Conservation (phyloP, 1,140 invertebrate genomes). For the Drosophila melanogaster region DNA sequence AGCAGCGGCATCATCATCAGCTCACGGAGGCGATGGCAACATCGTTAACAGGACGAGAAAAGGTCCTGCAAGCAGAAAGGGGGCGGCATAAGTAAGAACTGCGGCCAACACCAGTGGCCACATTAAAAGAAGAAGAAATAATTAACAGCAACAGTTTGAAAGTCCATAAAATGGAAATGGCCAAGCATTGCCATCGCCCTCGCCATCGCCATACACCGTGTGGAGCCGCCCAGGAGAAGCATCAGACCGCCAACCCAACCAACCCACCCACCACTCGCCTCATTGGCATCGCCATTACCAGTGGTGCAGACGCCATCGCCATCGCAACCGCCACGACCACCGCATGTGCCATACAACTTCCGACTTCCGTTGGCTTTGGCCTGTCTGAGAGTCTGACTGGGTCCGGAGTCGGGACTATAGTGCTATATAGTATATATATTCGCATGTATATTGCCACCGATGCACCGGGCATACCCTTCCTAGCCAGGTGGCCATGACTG, state of each 20-base stretch:
- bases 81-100: conserved; percentile 60
- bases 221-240: conserved; percentile 1
- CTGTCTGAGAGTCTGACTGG: conserved; percentile 31
- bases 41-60: conserved; percentile 30
- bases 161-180: conserved; percentile 82
- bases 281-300: conserved; percentile 50
- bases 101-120: conserved; percentile 67
- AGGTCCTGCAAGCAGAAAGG: conserved; percentile 2
- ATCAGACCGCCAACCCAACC: not conserved
- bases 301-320: conserved; percentile 26
- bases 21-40: conserved; percentile 11
- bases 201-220: not conserved
- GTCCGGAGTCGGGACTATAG: conserved; percentile 1
- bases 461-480: conserved; percentile 37
- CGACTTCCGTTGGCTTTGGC: conserved; percentile 72
- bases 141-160: conserved; percentile 83
- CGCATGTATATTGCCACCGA: not conserved
- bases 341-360: conserved; percentile 80
- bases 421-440: conserved; percentile 18
- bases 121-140: conserved; percentile 83
- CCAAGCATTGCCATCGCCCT: conserved; percentile 25
- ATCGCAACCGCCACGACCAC: conserved; percentile 40
- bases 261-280: conserved; percentile 5
- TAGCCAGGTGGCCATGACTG: conserved; percentile 32
- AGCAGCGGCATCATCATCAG: conserved; percentile 64